Conservation (phyloP, 2,888 invertebrate genomes). For the Hydrotaea cyrtoneurina region DNA sequence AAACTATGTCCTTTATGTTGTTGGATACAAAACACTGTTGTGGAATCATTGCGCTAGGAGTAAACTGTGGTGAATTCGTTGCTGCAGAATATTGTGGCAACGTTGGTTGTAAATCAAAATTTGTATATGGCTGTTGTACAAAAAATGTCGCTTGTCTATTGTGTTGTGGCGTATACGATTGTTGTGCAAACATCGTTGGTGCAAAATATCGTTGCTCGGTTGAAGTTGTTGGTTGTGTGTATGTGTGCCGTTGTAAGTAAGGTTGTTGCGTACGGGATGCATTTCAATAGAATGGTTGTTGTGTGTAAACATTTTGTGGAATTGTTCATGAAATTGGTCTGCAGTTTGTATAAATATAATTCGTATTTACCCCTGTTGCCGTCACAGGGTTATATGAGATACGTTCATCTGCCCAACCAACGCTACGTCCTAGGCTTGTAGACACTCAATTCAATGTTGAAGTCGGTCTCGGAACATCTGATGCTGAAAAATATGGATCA, state of each 20-base stretch:
- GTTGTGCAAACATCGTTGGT: not conserved
- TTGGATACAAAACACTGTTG: not conserved
- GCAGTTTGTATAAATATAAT: not conserved
- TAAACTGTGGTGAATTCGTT: too few species aligned
- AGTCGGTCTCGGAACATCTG: not conserved
- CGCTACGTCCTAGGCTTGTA: not conserved
- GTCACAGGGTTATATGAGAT: not conserved
- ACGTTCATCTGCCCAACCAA: not conserved
- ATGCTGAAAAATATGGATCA: not conserved
- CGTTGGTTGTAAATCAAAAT: too few species aligned
- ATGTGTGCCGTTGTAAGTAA: not conserved
- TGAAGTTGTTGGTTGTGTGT: not conserved
- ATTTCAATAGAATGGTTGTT: too few species aligned
- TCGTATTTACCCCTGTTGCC: not conserved
- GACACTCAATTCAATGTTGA: not conserved
- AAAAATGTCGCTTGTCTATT: too few species aligned
- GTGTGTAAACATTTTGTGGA: too few species aligned
- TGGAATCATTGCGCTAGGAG: not conserved
- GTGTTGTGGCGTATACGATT: too few species aligned
- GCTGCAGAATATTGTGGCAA: not conserved
- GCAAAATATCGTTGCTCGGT: too few species aligned
- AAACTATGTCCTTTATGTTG: too few species aligned
- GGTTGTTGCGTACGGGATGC: too few species aligned
- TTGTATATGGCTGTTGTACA: too few species aligned
- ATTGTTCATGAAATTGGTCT: not conserved